Conservation (phyloP, 2,797 vertebrate species). For the Lacerta viridis region DNA sequence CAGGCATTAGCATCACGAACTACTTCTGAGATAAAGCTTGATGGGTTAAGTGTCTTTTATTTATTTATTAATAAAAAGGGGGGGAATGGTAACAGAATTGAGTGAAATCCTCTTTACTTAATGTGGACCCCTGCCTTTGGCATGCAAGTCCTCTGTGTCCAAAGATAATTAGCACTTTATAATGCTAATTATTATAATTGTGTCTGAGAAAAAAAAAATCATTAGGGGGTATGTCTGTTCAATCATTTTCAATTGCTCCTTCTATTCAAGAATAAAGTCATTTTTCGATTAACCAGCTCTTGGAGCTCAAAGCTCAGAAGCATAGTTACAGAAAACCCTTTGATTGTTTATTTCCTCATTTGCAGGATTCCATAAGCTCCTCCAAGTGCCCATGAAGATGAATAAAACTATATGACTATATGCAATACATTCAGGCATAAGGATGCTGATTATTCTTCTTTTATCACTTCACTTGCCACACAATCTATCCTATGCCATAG, state of each 20-base stretch:
- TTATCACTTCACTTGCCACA: neutral
- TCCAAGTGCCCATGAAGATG: slow-evolving; percentile 29
- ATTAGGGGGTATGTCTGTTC: slow-evolving; percentile 86
- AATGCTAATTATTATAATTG: slow-evolving; percentile 89
- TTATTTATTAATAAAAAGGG: slow-evolving; percentile 68
- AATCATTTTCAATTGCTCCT: slow-evolving; percentile 86
- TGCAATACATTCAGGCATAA: slow-evolving; percentile 18
- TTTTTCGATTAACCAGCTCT: slow-evolving; percentile 82
- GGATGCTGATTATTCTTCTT: neutral
- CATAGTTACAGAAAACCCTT: slow-evolving; percentile 69
- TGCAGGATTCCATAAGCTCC: slow-evolving; percentile 53
- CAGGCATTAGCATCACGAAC: slow-evolving; percentile 48
- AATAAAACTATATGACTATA: slow-evolving; percentile 10
- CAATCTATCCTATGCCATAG: neutral
- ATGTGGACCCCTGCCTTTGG: slow-evolving; percentile 83
- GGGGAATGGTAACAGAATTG: slow-evolving; percentile 69
- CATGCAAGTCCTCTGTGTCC: slow-evolving; percentile 83
- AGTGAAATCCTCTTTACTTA: slow-evolving; percentile 84
- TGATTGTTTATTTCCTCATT: slow-evolving; percentile 67
- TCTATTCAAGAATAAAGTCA: slow-evolving; percentile 88
- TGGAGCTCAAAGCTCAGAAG: slow-evolving; percentile 73
- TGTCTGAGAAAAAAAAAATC: slow-evolving; percentile 86
- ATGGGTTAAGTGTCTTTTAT: slow-evolving; percentile 71
- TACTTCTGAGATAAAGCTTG: slow-evolving; percentile 50
- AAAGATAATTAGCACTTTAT: slow-evolving; percentile 89